Percentiles rank a stretch among this genome's conserved stretches.
These are phyloP conservation scores for Anorthoa munda DNA, from an alignment of 2,888 invertebrate species.

Conservation along the genomic window DNA sequence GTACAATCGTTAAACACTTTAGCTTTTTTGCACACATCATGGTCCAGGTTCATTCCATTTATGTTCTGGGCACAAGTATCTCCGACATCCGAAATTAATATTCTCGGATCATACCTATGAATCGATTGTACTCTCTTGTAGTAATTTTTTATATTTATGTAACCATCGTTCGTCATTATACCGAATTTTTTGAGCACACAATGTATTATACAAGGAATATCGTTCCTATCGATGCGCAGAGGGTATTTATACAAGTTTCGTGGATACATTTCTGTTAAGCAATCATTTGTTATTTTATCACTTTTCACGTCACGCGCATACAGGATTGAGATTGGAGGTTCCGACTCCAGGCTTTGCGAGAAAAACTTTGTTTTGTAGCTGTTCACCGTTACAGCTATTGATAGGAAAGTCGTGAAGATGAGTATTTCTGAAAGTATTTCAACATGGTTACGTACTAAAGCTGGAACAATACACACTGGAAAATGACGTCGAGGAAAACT, in stretches of 20 bases:
- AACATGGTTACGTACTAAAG: conserved; percentile 50
- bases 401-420: conserved; percentile 73
- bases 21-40: conserved; percentile 88
- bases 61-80: conserved; percentile 88
- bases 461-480: conserved; percentile 1
- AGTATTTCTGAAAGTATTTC: conserved; percentile 81
- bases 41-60: conserved; percentile 86
- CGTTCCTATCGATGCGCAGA: conserved; percentile 83
- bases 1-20: conserved; percentile 89
- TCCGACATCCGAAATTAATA: conserved; percentile 87
- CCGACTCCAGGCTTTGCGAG: conserved; percentile 82
- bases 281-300: conserved; percentile 82
- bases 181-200: conserved; percentile 88
- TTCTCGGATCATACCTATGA: conserved; percentile 86
- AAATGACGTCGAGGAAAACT: conserved; percentile 33
- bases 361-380: conserved; percentile 80
- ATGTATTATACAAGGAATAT: conserved; percentile 87
- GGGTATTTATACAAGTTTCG: conserved; percentile 86
- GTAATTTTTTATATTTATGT: conserved; percentile 86
- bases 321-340: conserved; percentile 83
- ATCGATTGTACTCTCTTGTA: conserved; percentile 86
- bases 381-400: conserved; percentile 72
- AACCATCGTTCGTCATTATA: conserved; percentile 87
- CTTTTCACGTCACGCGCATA: conserved; percentile 86
- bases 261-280: conserved; percentile 87